Conservation (phyloP, 2,113 vertebrate genomes). For the Brienomyrus brachyistius region DNA sequence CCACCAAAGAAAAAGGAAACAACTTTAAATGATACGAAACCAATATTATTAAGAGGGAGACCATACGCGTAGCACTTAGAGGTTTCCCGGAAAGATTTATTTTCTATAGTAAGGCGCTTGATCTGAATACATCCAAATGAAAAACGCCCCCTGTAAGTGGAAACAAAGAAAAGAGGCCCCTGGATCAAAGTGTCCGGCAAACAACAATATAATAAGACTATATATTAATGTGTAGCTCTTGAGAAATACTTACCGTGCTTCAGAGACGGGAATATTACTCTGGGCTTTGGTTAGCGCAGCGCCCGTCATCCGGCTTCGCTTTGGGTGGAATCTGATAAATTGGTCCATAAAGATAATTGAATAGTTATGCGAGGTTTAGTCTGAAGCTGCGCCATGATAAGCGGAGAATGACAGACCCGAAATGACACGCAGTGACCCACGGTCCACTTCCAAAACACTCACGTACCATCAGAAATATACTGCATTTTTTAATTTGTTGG, state of each 20-base stretch:
- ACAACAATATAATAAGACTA: background rate
- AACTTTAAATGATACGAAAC: background rate
- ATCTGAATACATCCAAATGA: background rate
- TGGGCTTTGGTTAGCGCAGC: background rate
- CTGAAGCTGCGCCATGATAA: background rate
- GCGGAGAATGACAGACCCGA: background rate
- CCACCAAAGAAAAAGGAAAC: background rate
- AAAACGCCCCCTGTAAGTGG: background rate
- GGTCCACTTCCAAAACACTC: background rate
- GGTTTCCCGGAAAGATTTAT: background rate
- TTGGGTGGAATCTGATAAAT: background rate
- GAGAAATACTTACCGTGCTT: background rate
- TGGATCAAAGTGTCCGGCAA: background rate
- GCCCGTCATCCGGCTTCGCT: background rate
- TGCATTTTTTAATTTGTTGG: background rate
- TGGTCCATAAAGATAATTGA: background rate
- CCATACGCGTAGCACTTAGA: background rate
- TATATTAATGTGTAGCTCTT: background rate
- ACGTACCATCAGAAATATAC: background rate
- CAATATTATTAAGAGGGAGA: background rate
- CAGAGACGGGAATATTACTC: background rate
- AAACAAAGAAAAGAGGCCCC: background rate
- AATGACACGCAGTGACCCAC: background rate
- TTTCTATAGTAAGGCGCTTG: background rate
- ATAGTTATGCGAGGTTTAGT: background rate